Percentiles rank a stretch among this genome's conserved stretches.
phyloP scores from a whole-genome alignment of 2,888 invertebrate species.

The Macropis europaea region DNA sequence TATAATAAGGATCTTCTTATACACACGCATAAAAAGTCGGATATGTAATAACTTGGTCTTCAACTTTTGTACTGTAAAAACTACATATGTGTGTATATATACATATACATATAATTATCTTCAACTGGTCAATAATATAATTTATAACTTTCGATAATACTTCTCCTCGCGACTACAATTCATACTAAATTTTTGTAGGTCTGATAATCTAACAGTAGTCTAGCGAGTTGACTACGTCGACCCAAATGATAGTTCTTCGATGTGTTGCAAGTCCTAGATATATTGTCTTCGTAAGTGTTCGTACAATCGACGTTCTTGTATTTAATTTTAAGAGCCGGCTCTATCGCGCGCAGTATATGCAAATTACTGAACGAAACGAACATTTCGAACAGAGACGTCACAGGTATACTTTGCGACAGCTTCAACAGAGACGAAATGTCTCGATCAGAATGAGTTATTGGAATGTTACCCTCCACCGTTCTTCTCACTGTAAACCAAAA shows the following conservation, averaged over 20 bases:
- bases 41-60: constrained; percentile 9
- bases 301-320: constrained; percentile 79
- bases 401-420: constrained; percentile 77
- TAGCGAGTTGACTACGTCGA: constrained; percentile 82
- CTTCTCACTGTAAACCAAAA: constrained; percentile 82
- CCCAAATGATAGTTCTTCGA: constrained; percentile 77
- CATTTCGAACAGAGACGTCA: constrained; percentile 85
- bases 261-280: constrained; percentile 67
- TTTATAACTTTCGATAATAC: not conserved
- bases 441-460: constrained; percentile 84
- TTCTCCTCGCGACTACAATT: not conserved
- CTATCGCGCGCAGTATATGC: constrained; percentile 89
- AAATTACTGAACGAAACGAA: constrained; percentile 85
- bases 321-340: constrained; percentile 86
- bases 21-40: constrained; percentile 8
- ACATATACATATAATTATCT: not conserved
- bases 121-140: not conserved
- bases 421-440: constrained; percentile 83
- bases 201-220: constrained; percentile 81
- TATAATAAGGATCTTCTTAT: constrained; percentile 42
- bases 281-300: constrained; percentile 65
- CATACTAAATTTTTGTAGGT: constrained; percentile 11
- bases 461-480: constrained; percentile 82
- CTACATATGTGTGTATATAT: too few species aligned
- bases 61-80: constrained; percentile 14